A percentile compares a stretch with the other conserved stretches of the same genome.
Evolutionary conservation across 2,888 invertebrate genomes (phyloP).

Genomic region (Halocaridina rubra): DNA sequence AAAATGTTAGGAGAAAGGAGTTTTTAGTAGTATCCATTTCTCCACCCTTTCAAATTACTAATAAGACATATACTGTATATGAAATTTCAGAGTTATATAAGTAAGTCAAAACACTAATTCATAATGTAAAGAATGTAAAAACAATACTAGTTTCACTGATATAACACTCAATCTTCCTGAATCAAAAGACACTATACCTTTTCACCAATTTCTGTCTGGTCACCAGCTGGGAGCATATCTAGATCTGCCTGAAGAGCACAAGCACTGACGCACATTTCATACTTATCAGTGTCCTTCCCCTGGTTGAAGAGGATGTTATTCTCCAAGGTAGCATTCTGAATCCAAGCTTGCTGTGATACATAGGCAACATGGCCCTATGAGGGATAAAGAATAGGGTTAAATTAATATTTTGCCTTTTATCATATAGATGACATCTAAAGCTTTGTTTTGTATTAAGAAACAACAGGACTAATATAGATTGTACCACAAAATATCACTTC

Average conservation of each 20-base stretch:
- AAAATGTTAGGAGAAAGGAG: no score
- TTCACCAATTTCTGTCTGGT: conserved; percentile 97
- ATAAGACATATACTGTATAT: no score
- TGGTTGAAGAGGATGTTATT: conserved; percentile 94
- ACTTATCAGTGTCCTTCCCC: conserved; percentile 76
- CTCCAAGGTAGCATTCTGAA: conserved; percentile 92
- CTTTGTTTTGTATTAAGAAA: no score
- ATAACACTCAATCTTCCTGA: neutral
- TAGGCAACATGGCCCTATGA: conserved; percentile 78
- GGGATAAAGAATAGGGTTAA: neutral
- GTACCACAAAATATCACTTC: neutral
- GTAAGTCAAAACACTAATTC: neutral
- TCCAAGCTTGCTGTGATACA: conserved; percentile 97
- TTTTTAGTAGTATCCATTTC: no score
- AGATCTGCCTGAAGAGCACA: conserved; percentile 93
- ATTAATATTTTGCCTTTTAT: no score
- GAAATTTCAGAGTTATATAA: neutral
- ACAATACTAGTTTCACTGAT: neutral
- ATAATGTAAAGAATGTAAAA: no score
- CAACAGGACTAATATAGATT: neutral
- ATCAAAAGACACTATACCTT: conserved; percentile 77
- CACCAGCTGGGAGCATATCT: conserved; percentile 92
- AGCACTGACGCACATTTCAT: conserved; percentile 85
- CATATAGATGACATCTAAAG: no score
- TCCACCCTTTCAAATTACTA: no score